Conservation (phyloP, 1,140 invertebrate species). For the Maniola jurtina region DNA sequence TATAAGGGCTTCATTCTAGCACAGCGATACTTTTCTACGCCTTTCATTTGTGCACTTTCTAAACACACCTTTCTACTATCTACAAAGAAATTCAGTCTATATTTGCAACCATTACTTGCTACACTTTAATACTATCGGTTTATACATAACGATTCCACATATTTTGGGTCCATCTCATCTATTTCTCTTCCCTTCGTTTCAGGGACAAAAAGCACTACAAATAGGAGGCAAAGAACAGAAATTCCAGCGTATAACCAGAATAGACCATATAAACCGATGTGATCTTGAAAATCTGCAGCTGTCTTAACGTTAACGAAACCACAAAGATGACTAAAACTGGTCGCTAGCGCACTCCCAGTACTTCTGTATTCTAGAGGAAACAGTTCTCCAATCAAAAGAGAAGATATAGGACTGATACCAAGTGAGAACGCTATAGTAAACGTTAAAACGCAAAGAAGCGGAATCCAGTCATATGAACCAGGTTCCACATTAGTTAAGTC, state of each 20-base stretch:
- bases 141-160: conserved; percentile 79
- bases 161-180: conserved; percentile 90
- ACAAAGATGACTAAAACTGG: conserved; percentile 92
- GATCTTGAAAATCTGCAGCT: conserved; percentile 89
- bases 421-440: conserved; percentile 92
- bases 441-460: conserved; percentile 88
- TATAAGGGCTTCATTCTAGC: conserved; percentile 31
- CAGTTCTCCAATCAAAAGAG: conserved; percentile 93
- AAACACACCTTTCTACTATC: conserved; percentile 24
- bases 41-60: conserved; percentile 18
- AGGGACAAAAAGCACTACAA: conserved; percentile 91
- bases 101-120: conserved; percentile 28
- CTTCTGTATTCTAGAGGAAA: conserved; percentile 93
- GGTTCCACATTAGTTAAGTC: conserved; percentile 49
- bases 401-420: conserved; percentile 94
- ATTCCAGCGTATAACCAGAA: conserved; percentile 95
- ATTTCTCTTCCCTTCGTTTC: conserved; percentile 94
- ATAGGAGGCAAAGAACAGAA: conserved; percentile 89
- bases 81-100: conserved; percentile 47
- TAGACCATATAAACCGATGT: conserved; percentile 87
- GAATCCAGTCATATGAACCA: conserved; percentile 89
- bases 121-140: conserved; percentile 64
- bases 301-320: conserved; percentile 94
- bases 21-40: not conserved
- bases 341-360: conserved; percentile 90